Percentiles rank a stretch among this genome's conserved stretches.
Evolutionary conservation across 2,888 invertebrate species (phyloP).

Genomic region (Andrena chrysosceles): DNA sequence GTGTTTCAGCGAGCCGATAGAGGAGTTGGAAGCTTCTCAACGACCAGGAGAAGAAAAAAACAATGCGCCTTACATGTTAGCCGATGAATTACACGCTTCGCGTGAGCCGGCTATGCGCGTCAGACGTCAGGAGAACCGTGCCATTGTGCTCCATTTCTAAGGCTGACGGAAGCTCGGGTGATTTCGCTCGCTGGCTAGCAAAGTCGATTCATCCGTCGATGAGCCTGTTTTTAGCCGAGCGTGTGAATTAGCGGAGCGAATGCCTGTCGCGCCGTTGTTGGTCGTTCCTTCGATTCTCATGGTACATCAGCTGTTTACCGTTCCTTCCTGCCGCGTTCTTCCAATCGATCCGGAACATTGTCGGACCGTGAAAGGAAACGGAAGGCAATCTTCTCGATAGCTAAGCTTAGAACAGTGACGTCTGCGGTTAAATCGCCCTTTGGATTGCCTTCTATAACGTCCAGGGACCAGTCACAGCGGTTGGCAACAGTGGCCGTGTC

Average conservation of each 20-base stretch:
- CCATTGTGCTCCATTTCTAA: conserved; percentile 65
- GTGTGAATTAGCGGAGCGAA: conserved; percentile 46
- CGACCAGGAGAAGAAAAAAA: conserved; percentile 17
- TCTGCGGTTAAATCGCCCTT: conserved; percentile 24
- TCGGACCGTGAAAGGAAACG: background rate
- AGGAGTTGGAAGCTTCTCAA: background rate
- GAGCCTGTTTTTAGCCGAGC: conserved; percentile 49
- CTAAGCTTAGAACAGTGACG: background rate
- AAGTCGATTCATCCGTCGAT: conserved; percentile 43
- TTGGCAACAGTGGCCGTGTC: conserved; percentile 53
- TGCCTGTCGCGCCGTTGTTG: background rate
- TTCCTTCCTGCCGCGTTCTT: background rate
- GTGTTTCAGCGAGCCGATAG: conserved; percentile 3
- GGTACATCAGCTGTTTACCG: background rate
- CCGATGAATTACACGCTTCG: conserved; percentile 38
- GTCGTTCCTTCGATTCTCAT: background rate
- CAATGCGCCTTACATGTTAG: conserved; percentile 23
- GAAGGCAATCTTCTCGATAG: conserved; percentile 24
- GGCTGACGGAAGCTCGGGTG: conserved; percentile 70
- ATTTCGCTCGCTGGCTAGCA: conserved; percentile 54
- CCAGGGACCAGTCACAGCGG: background rate
- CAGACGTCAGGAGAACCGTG: conserved; percentile 54
- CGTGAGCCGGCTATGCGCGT: conserved; percentile 37
- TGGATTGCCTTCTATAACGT: background rate
- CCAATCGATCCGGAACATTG: background rate